Percentiles rank a stretch among this genome's conserved stretches.
These are phyloP conservation scores for Aegotheles bennettii DNA, from an alignment of 2,113 vertebrate species.

Conservation along the genomic window DNA sequence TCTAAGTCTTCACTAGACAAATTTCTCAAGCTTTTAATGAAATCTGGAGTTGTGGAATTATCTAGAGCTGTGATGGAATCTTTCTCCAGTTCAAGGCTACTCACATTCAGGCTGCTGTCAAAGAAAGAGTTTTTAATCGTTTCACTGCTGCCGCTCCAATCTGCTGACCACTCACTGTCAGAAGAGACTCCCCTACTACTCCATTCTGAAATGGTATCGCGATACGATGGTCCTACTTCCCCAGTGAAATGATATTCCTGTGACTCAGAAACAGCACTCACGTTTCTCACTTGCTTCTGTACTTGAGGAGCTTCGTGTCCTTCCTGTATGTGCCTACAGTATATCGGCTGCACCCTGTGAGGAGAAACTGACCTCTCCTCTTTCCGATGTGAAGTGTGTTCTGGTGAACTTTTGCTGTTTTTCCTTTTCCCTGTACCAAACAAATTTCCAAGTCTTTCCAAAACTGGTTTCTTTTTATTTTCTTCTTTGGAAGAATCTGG, in stretches of 20 bases:
- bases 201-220: slow-evolving; percentile 55
- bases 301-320: background rate
- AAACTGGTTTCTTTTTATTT: slow-evolving; percentile 74
- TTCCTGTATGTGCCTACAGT: slow-evolving; percentile 31
- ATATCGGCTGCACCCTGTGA: background rate
- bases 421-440: slow-evolving; percentile 74
- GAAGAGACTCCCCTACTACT: slow-evolving; percentile 29
- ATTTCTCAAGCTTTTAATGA: slow-evolving; percentile 58
- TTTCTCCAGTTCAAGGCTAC: slow-evolving; percentile 32
- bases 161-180: slow-evolving; percentile 57
- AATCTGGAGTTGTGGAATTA: slow-evolving; percentile 65
- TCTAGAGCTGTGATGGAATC: slow-evolving; percentile 51
- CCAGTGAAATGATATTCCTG: slow-evolving; percentile 41
- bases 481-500: slow-evolving; percentile 71
- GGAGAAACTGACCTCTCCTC: slow-evolving; percentile 20
- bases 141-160: slow-evolving; percentile 30
- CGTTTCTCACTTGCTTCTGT: background rate
- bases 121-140: slow-evolving; percentile 58
- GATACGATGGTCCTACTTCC: background rate
- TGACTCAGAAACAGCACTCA: background rate
- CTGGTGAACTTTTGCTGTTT: slow-evolving; percentile 55
- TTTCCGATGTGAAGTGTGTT: slow-evolving; percentile 31
- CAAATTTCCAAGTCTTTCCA: slow-evolving; percentile 76
- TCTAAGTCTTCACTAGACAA: slow-evolving; percentile 57
- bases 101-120: slow-evolving; percentile 57